Base-by-base conservation (phyloP, 2,888 invertebrate genomes). In the Rotaria sp. region DNA sequence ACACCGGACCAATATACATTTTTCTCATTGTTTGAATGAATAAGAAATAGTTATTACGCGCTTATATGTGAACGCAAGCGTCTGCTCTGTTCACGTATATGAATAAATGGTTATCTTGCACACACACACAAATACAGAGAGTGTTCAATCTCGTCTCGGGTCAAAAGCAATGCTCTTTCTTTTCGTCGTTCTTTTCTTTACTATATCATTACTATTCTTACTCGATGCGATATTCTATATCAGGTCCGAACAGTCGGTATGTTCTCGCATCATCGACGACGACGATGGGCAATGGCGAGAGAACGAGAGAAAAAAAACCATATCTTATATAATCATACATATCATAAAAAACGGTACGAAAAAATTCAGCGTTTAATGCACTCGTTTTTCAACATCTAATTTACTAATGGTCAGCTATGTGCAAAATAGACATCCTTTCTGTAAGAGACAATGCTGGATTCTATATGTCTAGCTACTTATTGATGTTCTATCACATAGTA, bases 261-360 rank as follows among this genome's bases (percentile, higher is more conserved):
- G 67, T 67, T 67, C 35, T 67, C 67, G 67, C 67, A 67, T 67
- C 67, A 67, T 67, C 67, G 67, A 67, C 67, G 67, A 67, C 67
- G 67, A 67, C 67, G 67, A 67, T 67, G 67, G 67, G 67, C 67
- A 35, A 67, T 67, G 67, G 67, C 35, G 67, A 67, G 67, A 67
- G 67, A 67, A 35, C 7, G 21, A 67, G 57, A 35, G 35, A 35
- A 30, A 67, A 67, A 67, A 24, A 38, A 67, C 67, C 35, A 21
- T 30, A 35, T 38, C 18, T 67, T 67, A 67, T 21, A 67, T 67
- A 67, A 67, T 67, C 67, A 67, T 21, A 21, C 35, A 67, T 67
- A 67, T 67, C 67, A 35, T 67, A 67, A 67, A 67, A 18, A 67
- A 67, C 15, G 21, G 67, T 35, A 67, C 67, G 21, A 67, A 67